A percentile compares a stretch with the other conserved stretches of the same genome.
phyloP scores from a whole-genome alignment of 2,113 vertebrate genomes.

The Toxotes chatareus region DNA sequence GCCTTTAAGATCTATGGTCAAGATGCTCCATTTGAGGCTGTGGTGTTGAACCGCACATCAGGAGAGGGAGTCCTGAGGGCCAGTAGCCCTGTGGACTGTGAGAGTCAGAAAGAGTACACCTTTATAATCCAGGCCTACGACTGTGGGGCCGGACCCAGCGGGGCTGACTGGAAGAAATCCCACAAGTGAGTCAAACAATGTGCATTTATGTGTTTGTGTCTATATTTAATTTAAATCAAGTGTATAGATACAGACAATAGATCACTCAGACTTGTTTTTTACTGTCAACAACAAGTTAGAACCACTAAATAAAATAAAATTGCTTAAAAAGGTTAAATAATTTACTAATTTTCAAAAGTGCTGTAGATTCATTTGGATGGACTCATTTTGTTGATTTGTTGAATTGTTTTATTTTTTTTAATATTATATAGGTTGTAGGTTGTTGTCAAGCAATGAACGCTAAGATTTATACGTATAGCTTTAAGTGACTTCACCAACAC shows the following conservation, averaged over 20 bases:
- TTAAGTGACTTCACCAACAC: not conserved
- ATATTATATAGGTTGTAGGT: not conserved
- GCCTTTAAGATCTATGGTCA: slow-evolving; percentile 96
- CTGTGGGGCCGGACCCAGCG: slow-evolving; percentile 90
- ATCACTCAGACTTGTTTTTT: not conserved
- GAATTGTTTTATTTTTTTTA: too few species aligned
- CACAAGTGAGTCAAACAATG: slow-evolving; percentile 90
- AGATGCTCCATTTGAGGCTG: slow-evolving; percentile 93
- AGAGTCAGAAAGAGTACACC: slow-evolving; percentile 96
- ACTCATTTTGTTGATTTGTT: too few species aligned
- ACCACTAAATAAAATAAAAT: too few species aligned
- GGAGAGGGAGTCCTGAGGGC: slow-evolving; percentile 93
- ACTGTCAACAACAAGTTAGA: not conserved
- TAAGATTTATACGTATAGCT: not conserved
- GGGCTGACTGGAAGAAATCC: slow-evolving; percentile 95
- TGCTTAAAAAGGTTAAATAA: too few species aligned
- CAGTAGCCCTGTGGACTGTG: slow-evolving; percentile 93
- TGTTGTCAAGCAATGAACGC: not conserved
- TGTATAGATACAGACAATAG: not conserved
- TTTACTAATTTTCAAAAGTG: too few species aligned
- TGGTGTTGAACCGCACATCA: slow-evolving; percentile 95
- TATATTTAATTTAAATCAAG: not conserved
- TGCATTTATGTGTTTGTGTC: not conserved
- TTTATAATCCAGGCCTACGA: slow-evolving; percentile 99
- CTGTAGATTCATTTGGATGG: too few species aligned